These are phyloP conservation scores for Drosophila sechellia DNA, from an alignment of 1,140 invertebrate species.

Conservation along the genomic window DNA sequence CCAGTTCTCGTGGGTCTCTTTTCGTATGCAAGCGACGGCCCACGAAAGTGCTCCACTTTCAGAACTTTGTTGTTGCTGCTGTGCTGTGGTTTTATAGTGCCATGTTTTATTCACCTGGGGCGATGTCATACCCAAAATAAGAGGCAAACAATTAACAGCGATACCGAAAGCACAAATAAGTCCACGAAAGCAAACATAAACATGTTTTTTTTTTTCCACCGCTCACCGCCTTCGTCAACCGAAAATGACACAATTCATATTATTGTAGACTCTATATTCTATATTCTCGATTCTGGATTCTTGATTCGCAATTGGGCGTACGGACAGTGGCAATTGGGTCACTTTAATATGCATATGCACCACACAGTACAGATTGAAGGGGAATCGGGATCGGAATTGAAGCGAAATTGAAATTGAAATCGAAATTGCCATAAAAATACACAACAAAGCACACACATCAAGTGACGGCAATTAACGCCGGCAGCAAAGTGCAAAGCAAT, in stretches of 20 bases:
- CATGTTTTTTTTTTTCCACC: constrained; percentile 26
- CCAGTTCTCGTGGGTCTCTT: constrained; percentile 16
- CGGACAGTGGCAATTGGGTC: constrained; percentile 69
- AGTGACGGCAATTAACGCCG: constrained; percentile 68
- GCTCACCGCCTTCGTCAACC: constrained; percentile 10
- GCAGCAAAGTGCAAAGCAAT: constrained; percentile 60
- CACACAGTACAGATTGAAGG: constrained; percentile 23
- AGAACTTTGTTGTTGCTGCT: constrained; percentile 14
- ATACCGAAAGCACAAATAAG: constrained; percentile 31
- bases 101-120: constrained; percentile 40
- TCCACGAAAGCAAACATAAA: constrained; percentile 44
- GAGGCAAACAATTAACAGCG: constrained; percentile 37
- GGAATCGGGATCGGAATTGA: constrained; percentile 11
- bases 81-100: constrained; percentile 15
- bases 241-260: constrained; percentile 67
- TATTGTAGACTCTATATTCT: constrained; percentile 25
- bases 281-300: constrained; percentile 16
- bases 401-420: constrained; percentile 44
- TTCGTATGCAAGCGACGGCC: constrained; percentile 42
- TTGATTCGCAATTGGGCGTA: constrained; percentile 49
- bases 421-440: constrained; percentile 50
- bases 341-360: constrained; percentile 71
- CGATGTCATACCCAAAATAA: constrained; percentile 52
- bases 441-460: constrained; percentile 41
- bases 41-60: constrained; percentile 58